Base-by-base conservation (phyloP, 2,113 vertebrate species). In the Vulpes lagopus region DNA sequence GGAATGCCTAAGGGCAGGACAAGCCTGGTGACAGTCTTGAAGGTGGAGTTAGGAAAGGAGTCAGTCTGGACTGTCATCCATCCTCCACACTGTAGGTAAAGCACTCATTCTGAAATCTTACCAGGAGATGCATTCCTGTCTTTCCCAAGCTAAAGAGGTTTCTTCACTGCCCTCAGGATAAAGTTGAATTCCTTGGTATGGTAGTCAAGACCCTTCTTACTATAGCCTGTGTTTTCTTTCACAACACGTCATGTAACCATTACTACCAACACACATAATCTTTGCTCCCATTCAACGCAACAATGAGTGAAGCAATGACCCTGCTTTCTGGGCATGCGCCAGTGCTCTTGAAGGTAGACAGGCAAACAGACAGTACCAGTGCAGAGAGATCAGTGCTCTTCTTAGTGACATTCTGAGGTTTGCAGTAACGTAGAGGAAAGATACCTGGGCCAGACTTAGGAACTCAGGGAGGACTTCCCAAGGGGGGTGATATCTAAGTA, bases 221-320 rank as follows among this genome's bases (percentile, higher is more conserved):
- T 8, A 0, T 7, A 51, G 62, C 22, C 22, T 59, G 4, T n/a
- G 55, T 35, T 93, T 93, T 55, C 14, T 60, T 49, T 59, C 60
- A 2, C 1, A 59, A 17, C 19, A 78, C 0, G 0, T 27, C 32
- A 6, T 16, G 1, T 15, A 30, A 15, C 35, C 20, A 27, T 6
- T 20, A 19, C 16, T 22, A 53, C 76, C 17, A 59, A 32, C 15
- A n/a, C 30, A 17, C 14, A 25, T n/a, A 16, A 12, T 49, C 38
- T 15, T 20, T 3, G 25, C 30, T 81, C 15, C 23, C 57, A 2
- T 32, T 89, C 89, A 59, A 30, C 9, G 27, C 8, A 10, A 7
- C 2, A 43, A 23, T 38, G 60, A 71, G 9, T 32, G 35, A 59
- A 5, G 4, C 32, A 25, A 23, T 5, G 32, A 9, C 35, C 27